Evolutionary conservation across 37 sponge, comb jelly and placozoan species (phyloP), one percentile per base, ranked within the genome.

Genomic region (Dysidea cf. avara): DNA sequence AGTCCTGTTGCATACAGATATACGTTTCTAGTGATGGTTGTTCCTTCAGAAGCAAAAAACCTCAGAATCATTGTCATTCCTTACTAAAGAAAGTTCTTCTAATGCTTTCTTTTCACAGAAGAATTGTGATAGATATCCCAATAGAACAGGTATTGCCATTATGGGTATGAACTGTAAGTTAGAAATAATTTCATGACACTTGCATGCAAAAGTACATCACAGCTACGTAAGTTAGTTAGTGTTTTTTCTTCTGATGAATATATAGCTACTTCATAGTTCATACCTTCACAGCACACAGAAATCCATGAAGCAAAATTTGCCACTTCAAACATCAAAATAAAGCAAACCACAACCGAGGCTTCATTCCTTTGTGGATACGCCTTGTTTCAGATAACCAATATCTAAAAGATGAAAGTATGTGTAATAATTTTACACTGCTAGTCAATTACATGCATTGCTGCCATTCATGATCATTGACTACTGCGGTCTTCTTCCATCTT

Each of bases 1-100:
- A 80, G 7, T 55, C 86, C 86, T 51, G 64, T 17, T 35, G 86
- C 82, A 67, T 72, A 77, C n/a, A 90, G 74, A 46, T 85, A 85
- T 3, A 86, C 82, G 66, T 58, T 54, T 34, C 76, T 65, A 35
- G 71, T 74, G 46, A 9, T 9, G 5, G 46, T 43, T 43, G 5
- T 43, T 43, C 9, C 46, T 43, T 43, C 9, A 5, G 9, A 9
- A 43, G 46, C 46, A 43, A 43, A 5, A 5, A 43, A 43, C n/a
- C 9, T 43, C 46, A 12, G 46, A 43, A 43, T 43, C 9, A 9
- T 9, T 43, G 46, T 9, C 46, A 43, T 43, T 43, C 9, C 46
- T 43, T 9, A 43, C 7, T 9, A 43, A 5, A 43, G 46, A 43
- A 5, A 43, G 46, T 17, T 78, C 66, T n/a, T 40, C 22, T 55